Evolutionary conservation across 1,140 invertebrate species (phyloP), one percentile per base, ranked within the genome.

Genomic region (Melanaphis sacchari): DNA sequence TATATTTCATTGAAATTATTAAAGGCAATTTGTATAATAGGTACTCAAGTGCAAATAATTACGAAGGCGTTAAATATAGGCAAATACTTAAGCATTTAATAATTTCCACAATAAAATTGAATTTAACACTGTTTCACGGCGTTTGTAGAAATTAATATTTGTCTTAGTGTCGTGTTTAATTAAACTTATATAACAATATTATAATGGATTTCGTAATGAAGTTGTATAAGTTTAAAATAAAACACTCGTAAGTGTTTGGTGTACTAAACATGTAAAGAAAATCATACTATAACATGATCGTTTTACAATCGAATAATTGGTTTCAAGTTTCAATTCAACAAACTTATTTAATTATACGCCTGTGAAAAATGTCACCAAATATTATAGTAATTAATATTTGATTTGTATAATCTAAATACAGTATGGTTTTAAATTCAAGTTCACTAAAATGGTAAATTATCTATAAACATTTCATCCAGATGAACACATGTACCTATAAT

Each of bases 1-100:
- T 66, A n/a, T 76, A n/a, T 76, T 76, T n/a, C 26, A n/a, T 36
- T 76, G 15, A 21, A 5, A 76, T n/a, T 18, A n/a, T 76, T 76
- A 4, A 76, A 15, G n/a, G 31, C 59, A 15, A 18, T 49, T 18
- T 43, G 26, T n/a, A n/a, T 9, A 26, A 54, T 54, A 54, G 0
- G n/a, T 76, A 15, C 31, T 59, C 5, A 3, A 1, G 59, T 76
- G 31, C 4, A n/a, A 76, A 76, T 76, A 3, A n/a, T 76, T 76
- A 76, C 59, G 59, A 76, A 31, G 87, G 87, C 43, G 43, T 88
- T 88, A 36, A 36, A 24, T 49, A 88, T 88, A 88, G 87, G 87
- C 87, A 88, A 49, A 36, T 49, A 52, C 15, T 21, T 88, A 52
- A 22, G 15, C 43, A 26, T 21, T 49, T 9, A 49, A 21, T n/a